Evolutionary conservation across 2,888 invertebrate species (phyloP), one percentile per base, ranked within the genome.

Genomic region (Pseudanteris insignis): DNA sequence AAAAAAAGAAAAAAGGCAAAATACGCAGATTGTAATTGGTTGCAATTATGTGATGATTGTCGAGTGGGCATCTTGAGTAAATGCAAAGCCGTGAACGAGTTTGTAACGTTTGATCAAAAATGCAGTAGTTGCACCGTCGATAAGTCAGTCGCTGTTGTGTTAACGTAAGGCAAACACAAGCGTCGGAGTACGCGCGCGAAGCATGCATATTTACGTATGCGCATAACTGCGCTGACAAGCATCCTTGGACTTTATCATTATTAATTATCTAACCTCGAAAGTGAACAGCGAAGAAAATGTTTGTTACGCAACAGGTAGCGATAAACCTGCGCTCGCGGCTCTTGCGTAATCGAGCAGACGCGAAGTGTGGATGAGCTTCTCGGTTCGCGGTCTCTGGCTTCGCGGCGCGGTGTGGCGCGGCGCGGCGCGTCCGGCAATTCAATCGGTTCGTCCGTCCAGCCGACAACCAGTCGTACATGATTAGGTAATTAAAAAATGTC

Each of bases 171-270:
- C 18, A 54, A 54, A 44, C 46, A 54, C 26, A 44, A 33, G 46
- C 33, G 26, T 7, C 12, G 29, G 6, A 18, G 18, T 7, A 21
- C 37, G 12, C 46, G 37, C 10, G 26, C 33, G 10, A 12, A 21
- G 12, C 34, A 26, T 25, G 48, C 21, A 40, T 57, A 53, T 57
- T 62, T 57, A 51, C 62, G 55, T 51, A 47, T 50, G 62, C 57
- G 57, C 38, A 50, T 55, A 59, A 64, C 55, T 33, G 29, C 51
- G 55, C 55, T 28, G 54, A 46, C 47, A 51, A 65, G 59, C 72
- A 76, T 77, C 76, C 77, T 78, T 77, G 78, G 77, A 75, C 76
- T 74, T 71, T 73, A 75, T 73, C 70, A 72, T 74, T 73, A 77
- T 78, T 77, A 77, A 77, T 78, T 78, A 77, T 72, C 74, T 71